Evolutionary conservation across 2,797 vertebrate genomes (phyloP).

Genomic region (Chanos chanos): DNA sequence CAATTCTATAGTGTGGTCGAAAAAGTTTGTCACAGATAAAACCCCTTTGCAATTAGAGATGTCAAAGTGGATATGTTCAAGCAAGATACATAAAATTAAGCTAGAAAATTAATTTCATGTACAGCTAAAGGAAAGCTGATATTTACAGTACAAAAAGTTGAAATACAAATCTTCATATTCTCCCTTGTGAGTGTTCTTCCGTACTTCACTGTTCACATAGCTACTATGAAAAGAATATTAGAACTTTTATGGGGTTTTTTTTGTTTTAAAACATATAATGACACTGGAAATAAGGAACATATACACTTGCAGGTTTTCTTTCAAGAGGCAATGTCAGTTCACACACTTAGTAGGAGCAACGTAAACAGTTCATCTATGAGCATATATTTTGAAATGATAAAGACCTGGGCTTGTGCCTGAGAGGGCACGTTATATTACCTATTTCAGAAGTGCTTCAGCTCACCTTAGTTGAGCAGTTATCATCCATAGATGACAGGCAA

Average conservation of each 20-base stretch:
- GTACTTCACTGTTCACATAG: conserved; percentile 35
- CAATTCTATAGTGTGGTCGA: conserved; percentile 37
- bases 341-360: conserved; percentile 43
- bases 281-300: conserved; percentile 29
- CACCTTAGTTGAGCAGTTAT: not conserved
- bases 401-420: conserved; percentile 45
- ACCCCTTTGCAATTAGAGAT: conserved; percentile 36
- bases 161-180: conserved; percentile 40
- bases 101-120: conserved; percentile 46
- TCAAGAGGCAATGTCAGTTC: conserved; percentile 45
- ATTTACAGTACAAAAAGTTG: conserved; percentile 59
- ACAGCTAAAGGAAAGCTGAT: conserved; percentile 49
- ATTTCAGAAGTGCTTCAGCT: conserved; percentile 34
- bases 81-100: conserved; percentile 51
- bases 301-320: conserved; percentile 44
- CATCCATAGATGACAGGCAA: conserved; percentile 17
- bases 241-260: not conserved
- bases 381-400: conserved; percentile 43
- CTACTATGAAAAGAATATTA: conserved; percentile 16
- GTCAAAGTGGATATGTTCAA: conserved; percentile 45
- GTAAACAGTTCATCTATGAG: conserved; percentile 16
- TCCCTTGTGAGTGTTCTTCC: conserved; percentile 50
- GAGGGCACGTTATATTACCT: conserved; percentile 35
- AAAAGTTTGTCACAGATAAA: conserved; percentile 38
- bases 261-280: conserved; percentile 22